Percentiles rank a stretch among this genome's conserved stretches.
phyloP scores from a whole-genome alignment of 2,888 invertebrate species.

The Aphrophora alni region DNA sequence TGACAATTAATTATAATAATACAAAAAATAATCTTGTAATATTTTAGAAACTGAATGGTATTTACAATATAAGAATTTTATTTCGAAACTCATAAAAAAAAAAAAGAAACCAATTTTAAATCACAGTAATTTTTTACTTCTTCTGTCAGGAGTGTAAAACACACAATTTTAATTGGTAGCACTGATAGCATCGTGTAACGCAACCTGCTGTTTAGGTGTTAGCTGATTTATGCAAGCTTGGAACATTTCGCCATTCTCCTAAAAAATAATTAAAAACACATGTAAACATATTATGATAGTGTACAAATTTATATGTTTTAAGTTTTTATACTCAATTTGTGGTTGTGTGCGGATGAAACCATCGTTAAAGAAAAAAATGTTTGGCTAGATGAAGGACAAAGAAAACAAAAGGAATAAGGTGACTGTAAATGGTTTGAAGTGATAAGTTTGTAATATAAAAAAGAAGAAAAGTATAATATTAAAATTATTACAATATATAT shows the following conservation, averaged over 20 bases:
- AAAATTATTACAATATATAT: no score
- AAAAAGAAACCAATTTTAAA: neutral
- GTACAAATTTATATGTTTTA: no score
- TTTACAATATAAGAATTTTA: neutral
- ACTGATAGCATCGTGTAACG: slow-evolving; percentile 75
- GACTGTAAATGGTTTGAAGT: no score
- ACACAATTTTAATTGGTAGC: neutral
- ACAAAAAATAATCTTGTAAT: neutral
- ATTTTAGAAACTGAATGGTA: neutral
- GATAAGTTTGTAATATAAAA: no score
- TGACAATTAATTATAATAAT: neutral
- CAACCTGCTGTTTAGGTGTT: slow-evolving; percentile 81
- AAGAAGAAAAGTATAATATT: no score
- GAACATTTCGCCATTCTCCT: slow-evolving; percentile 80
- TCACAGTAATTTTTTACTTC: neutral
- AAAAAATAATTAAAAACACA: slow-evolving; percentile 55
- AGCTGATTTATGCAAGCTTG: slow-evolving; percentile 79
- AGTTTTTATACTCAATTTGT: no score
- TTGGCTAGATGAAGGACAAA: no score
- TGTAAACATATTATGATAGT: no score
- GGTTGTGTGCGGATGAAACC: no score
- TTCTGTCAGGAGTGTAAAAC: neutral
- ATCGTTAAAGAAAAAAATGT: no score
- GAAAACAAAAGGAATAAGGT: no score
- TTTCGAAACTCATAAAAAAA: neutral